Evolutionary conservation across 2,797 vertebrate genomes (phyloP), one percentile per base, ranked within the genome.

Genomic region (Lithobates sylvaticus): DNA sequence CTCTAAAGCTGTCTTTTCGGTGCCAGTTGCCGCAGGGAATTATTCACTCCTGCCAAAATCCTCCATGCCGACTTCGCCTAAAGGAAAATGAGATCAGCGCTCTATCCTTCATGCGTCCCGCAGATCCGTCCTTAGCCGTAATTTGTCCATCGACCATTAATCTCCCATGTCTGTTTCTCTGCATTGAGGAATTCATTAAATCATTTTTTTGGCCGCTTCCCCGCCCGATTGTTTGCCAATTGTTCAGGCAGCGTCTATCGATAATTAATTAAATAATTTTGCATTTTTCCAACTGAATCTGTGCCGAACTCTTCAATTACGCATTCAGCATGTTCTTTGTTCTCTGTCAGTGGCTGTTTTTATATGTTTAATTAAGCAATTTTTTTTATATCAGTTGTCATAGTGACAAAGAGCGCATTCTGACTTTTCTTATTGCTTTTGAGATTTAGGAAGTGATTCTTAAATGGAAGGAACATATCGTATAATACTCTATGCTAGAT

Each of bases 161-260:
- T 85, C 69, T 67, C 70, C 39, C 4, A 42, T 78, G 75, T 78
- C 76, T 78, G 83, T 70, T 85, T 85, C 58, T 73, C 84, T 58
- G 58, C 67, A 26, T 74, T 34, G 50, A 79, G 34, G 69, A 70
- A 73, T 79, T 78, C 69, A 47, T 84, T 23, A 84, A 76, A 68
- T 69, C 61, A 76, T 34, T 72, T 78, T 78, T 77, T 64, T 85
- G 77, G 84, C 77, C 50, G 70, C 39, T 29, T 23, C 2, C 39
- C 7, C 1, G 12, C 26, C 6, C 8, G 50, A 74, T 74, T 27
- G 54, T 50, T 16, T 85, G 84, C 84, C 77, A 85, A 65, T 47
- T 44, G 54, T 58, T 61, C 36, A 26, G 83, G 50, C 65, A 12
- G 42, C 44, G 69, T 76, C 39, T 70, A 32, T 34, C 50, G 26